phyloP scores from a whole-genome alignment of 2,797 vertebrate species.

The Antrozous pallidus region DNA sequence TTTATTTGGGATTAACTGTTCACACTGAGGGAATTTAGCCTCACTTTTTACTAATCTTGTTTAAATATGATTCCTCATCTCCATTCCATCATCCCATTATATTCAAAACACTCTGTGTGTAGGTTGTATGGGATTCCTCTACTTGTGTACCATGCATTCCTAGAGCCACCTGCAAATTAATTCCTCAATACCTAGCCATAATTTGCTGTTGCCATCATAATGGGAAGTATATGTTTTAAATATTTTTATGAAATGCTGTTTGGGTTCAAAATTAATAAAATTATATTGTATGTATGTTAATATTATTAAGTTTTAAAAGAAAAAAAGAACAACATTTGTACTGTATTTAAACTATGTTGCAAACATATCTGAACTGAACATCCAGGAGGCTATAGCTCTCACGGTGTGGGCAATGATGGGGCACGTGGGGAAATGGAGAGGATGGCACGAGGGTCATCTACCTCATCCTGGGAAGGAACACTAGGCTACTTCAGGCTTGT shows the following conservation, averaged over 20 bases:
- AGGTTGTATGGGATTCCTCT: background rate
- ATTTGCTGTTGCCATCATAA: background rate
- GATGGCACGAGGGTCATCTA: background rate
- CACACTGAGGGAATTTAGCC: background rate
- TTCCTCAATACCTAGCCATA: background rate
- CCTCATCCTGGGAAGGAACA: background rate
- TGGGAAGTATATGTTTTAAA: background rate
- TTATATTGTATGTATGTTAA: background rate
- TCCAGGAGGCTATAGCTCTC: background rate
- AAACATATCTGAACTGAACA: background rate
- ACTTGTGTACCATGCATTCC: background rate
- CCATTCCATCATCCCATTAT: background rate
- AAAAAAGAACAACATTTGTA: background rate
- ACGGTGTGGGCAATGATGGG: background rate
- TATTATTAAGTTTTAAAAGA: background rate
- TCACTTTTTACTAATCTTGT: background rate
- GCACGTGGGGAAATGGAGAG: background rate
- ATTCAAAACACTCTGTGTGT: background rate
- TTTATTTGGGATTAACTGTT: constrained; percentile 4
- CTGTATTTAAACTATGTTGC: background rate
- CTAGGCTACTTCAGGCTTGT: constrained; percentile 22
- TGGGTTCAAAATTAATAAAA: background rate
- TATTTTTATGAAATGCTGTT: background rate
- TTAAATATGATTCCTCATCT: background rate
- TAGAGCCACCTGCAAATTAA: background rate